Conservation (phyloP, 35 echinoderm and acorn worm genomes). For the Ptychodera flava region DNA sequence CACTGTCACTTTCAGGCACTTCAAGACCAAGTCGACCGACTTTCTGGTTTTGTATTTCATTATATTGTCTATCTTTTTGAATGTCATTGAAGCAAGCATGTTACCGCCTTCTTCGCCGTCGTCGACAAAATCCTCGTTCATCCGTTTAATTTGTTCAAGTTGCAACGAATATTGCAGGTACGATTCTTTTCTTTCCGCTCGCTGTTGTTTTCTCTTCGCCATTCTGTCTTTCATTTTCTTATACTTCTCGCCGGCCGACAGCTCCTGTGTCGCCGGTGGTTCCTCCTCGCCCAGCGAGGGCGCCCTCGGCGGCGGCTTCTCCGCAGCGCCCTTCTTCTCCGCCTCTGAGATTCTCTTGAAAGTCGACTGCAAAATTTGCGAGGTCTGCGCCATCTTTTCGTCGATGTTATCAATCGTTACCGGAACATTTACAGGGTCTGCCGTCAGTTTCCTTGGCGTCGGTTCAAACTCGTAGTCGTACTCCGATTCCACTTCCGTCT, state of each 20-base stretch:
- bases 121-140: not conserved
- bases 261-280: not conserved
- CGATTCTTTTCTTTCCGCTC: not conserved
- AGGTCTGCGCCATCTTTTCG: not conserved
- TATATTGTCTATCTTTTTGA: not conserved
- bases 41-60: not conserved
- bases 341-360: not conserved
- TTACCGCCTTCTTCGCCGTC: not conserved
- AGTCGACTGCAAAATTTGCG: not conserved
- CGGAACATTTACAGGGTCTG: too few species aligned
- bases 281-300: not conserved
- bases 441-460: too few species aligned
- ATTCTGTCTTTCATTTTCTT: not conserved
- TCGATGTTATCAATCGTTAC: not conserved
- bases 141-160: not conserved
- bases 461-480: too few species aligned
- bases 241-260: not conserved
- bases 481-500: too few species aligned
- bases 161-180: not conserved
- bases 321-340: not conserved
- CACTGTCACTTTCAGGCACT: not conserved
- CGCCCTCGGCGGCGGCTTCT: not conserved
- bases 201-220: not conserved
- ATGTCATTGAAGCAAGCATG: not conserved
- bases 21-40: not conserved